Conservation (phyloP, 2,797 vertebrate genomes). For the Botia almorhae region DNA sequence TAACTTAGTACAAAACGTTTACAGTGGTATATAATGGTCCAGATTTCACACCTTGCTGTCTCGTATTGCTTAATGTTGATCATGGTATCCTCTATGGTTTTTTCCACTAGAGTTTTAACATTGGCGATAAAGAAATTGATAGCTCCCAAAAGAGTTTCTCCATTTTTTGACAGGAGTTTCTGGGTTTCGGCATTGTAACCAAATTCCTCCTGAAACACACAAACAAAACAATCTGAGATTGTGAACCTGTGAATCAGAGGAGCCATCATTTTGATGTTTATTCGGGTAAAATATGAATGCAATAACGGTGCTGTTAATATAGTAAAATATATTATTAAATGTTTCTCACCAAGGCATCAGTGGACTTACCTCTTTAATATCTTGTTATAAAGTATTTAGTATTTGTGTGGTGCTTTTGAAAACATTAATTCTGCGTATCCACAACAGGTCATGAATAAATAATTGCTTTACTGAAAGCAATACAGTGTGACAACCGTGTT, state of each 20-base stretch:
- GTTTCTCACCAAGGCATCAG: background rate
- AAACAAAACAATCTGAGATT: background rate
- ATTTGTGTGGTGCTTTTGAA: background rate
- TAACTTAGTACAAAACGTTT: background rate
- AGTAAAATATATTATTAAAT: background rate
- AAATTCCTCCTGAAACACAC: constrained; percentile 92
- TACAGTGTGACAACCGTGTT: background rate
- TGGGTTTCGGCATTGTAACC: constrained; percentile 98
- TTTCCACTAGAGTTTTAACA: constrained; percentile 95
- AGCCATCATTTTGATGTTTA: no score
- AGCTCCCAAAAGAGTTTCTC: constrained; percentile 93
- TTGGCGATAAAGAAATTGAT: constrained; percentile 97
- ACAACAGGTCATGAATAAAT: constrained; percentile 25
- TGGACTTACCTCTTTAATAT: background rate
- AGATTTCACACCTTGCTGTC: constrained; percentile 83
- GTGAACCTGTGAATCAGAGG: no score
- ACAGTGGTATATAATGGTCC: background rate
- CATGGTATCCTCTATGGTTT: constrained; percentile 98
- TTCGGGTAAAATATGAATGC: no score
- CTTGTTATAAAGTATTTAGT: constrained; percentile 17
- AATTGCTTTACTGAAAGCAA: background rate
- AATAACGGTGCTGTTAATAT: no score
- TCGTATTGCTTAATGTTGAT: constrained; percentile 98
- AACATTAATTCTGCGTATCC: background rate
- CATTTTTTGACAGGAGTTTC: constrained; percentile 97